Evolutionary conservation across 2,888 invertebrate genomes (phyloP).

Genomic region (Exocentrus adspersus): DNA sequence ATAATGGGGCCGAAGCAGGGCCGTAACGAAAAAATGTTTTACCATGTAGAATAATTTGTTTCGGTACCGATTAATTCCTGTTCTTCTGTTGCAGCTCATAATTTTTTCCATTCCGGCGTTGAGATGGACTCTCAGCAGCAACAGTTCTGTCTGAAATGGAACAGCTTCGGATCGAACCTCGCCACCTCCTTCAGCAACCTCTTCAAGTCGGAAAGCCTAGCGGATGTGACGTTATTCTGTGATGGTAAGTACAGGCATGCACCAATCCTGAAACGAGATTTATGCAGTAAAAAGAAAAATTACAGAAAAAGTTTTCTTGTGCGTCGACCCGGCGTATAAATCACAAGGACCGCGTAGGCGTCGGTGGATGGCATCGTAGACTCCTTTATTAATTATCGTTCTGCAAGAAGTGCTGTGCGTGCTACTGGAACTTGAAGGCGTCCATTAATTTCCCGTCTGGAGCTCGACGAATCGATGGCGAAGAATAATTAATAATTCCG

Average conservation of each 20-base stretch:
- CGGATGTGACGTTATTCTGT: conserved; percentile 92
- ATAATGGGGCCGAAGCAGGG: conserved; percentile 2
- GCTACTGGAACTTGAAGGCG: background rate
- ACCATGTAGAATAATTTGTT: too few species aligned
- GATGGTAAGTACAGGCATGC: conserved; percentile 75
- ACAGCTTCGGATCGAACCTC: conserved; percentile 93
- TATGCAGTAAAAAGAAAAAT: too few species aligned
- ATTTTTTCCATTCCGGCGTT: conserved; percentile 73
- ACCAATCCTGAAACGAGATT: too few species aligned
- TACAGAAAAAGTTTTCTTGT: too few species aligned
- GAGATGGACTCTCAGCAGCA: conserved; percentile 91
- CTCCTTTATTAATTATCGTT: conserved; percentile 3
- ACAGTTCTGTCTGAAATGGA: conserved; percentile 96
- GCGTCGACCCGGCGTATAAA: background rate
- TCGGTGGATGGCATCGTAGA: background rate
- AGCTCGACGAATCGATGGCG: background rate
- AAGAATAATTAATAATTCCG: background rate
- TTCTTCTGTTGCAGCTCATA: conserved; percentile 69
- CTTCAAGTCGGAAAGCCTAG: conserved; percentile 92
- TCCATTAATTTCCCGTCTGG: background rate
- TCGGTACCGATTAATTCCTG: too few species aligned
- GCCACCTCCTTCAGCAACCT: conserved; percentile 92
- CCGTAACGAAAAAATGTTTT: conserved; percentile 2
- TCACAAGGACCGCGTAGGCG: background rate
- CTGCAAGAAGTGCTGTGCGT: background rate